Conservation (phyloP, 2,888 invertebrate genomes). For the Stenoptilia bipunctidactyla region DNA sequence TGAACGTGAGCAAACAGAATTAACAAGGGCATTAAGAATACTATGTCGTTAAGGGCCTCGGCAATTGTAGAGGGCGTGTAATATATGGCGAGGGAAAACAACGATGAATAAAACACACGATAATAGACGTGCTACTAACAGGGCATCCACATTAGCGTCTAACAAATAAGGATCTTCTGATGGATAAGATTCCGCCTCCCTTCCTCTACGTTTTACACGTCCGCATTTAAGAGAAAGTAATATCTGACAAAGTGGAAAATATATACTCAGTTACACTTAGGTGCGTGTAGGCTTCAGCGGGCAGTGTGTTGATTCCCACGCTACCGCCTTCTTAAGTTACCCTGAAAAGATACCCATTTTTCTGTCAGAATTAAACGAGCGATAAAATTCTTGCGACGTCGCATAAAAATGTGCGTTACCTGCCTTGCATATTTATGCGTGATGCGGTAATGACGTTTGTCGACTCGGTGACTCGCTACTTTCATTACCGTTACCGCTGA, state of each 20-base stretch:
- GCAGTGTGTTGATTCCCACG: slow-evolving; percentile 59
- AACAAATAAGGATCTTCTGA: slow-evolving; percentile 49
- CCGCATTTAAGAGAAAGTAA: slow-evolving; percentile 54
- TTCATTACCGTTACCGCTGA: slow-evolving; percentile 58
- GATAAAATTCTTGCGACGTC: slow-evolving; percentile 71
- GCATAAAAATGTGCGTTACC: slow-evolving; percentile 71
- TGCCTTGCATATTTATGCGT: slow-evolving; percentile 71
- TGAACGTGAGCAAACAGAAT: slow-evolving; percentile 40
- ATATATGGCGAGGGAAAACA: slow-evolving; percentile 39
- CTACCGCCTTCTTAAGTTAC: slow-evolving; percentile 56
- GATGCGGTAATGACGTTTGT: slow-evolving; percentile 66
- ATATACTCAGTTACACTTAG: slow-evolving; percentile 63
- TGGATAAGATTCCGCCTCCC: slow-evolving; percentile 55
- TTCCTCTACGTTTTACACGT: slow-evolving; percentile 40
- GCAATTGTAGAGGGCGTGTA: slow-evolving; percentile 38
- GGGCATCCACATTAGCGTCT: slow-evolving; percentile 52
- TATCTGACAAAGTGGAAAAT: slow-evolving; percentile 57
- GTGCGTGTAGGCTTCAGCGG: slow-evolving; percentile 35
- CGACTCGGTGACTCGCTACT: slow-evolving; percentile 35
- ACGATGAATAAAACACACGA: slow-evolving; percentile 56
- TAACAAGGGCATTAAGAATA: slow-evolving; percentile 45
- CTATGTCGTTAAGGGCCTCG: slow-evolving; percentile 41
- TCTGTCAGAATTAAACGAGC: slow-evolving; percentile 66
- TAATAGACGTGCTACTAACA: slow-evolving; percentile 45
- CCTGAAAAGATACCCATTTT: slow-evolving; percentile 59